A percentile compares a stretch with the other conserved stretches of the same genome.
Evolutionary conservation across 2,113 vertebrate species (phyloP).

Genomic region (Toxostoma redivivum): DNA sequence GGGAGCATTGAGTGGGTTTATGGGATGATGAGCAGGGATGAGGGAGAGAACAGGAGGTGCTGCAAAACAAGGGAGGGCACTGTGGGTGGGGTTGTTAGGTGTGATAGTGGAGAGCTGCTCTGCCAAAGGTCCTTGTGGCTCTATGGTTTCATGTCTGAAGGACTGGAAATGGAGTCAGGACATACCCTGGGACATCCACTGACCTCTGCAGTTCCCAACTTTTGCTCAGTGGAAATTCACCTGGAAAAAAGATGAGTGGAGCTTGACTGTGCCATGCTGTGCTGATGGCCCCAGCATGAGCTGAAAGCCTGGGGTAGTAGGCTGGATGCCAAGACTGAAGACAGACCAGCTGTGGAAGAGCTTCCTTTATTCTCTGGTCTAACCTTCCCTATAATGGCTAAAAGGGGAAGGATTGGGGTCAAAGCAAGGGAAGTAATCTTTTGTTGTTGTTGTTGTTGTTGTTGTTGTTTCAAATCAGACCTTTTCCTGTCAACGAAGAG

Average conservation of each 20-base stretch:
- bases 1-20: neutral
- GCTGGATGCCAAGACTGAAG: neutral
- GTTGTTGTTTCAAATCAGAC: neutral
- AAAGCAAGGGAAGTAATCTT: neutral
- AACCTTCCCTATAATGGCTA: neutral
- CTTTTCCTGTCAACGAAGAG: neutral
- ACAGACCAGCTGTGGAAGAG: neutral
- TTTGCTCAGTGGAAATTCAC: neutral
- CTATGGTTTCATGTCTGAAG: neutral
- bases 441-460: neutral
- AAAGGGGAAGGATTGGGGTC: neutral
- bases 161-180: neutral
- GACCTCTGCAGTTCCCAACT: neutral
- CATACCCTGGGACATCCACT: accelerated
- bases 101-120: neutral
- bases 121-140: neutral
- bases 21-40: neutral
- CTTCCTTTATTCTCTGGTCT: neutral
- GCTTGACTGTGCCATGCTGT: accelerated
- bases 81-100: neutral
- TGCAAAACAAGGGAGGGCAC: neutral
- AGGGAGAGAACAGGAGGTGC: neutral
- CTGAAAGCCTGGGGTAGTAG: neutral
- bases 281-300: accelerated
- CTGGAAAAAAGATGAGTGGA: neutral